Evolutionary conservation across 2,888 invertebrate genomes (phyloP).

Genomic region (Urechis unicinctus): DNA sequence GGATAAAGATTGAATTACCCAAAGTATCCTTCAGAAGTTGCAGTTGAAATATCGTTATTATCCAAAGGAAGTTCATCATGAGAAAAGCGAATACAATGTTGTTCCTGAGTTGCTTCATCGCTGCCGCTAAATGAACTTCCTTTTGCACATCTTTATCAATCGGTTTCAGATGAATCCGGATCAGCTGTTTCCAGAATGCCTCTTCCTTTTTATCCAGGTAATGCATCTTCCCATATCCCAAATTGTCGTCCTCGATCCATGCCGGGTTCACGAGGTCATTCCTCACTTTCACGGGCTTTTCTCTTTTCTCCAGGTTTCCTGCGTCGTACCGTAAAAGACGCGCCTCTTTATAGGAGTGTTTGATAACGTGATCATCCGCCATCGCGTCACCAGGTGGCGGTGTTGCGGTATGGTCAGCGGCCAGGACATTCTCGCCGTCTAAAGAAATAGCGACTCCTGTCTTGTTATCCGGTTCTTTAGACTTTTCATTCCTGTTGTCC

Average conservation of each 20-base stretch:
- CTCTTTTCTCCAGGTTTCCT: no score
- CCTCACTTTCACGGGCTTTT: background rate
- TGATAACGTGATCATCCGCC: background rate
- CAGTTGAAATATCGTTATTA: slow-evolving; percentile 94
- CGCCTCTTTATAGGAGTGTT: no score
- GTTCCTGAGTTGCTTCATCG: slow-evolving; percentile 33
- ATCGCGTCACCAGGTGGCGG: background rate
- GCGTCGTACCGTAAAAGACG: no score
- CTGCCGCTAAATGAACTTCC: slow-evolving; percentile 27
- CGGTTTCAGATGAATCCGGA: slow-evolving; percentile 72
- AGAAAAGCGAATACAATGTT: slow-evolving; percentile 62
- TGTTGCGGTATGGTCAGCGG: background rate
- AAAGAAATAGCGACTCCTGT: background rate
- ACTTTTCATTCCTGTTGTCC: background rate
- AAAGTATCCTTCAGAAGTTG: slow-evolving; percentile 61
- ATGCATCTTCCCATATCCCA: slow-evolving; percentile 85
- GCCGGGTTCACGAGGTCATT: slow-evolving; percentile 61
- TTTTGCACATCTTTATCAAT: slow-evolving; percentile 80
- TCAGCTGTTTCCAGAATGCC: slow-evolving; percentile 56
- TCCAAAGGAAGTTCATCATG: slow-evolving; percentile 98
- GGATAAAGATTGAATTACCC: slow-evolving; percentile 30
- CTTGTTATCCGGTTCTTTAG: background rate
- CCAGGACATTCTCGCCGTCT: background rate
- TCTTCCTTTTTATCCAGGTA: slow-evolving; percentile 74
- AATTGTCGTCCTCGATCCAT: slow-evolving; percentile 85